Percentiles rank a stretch among this genome's conserved stretches.
These are phyloP conservation scores for Littorina saxatilis DNA, from an alignment of 1,140 invertebrate genomes.

Conservation along the genomic window DNA sequence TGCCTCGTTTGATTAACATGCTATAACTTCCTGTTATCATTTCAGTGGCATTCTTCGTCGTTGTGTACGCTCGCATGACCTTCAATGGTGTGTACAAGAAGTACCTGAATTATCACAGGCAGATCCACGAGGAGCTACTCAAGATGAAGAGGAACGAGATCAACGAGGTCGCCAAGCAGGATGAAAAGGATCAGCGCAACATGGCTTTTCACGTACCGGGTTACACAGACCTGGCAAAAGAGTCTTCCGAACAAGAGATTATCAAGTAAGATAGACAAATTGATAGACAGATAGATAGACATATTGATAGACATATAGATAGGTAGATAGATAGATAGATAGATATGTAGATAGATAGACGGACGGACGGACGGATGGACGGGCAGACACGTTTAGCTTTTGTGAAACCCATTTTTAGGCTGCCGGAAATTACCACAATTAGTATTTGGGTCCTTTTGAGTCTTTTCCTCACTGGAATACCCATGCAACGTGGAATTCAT, in stretches of 20 bases:
- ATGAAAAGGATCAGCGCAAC: constrained; percentile 48
- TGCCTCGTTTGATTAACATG: neutral
- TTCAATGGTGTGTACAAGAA: constrained; percentile 56
- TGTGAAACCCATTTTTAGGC: too few relatives aligned
- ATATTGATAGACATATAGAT: too few relatives aligned
- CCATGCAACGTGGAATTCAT: too few relatives aligned
- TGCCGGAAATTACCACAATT: too few relatives aligned
- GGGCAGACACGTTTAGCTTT: too few relatives aligned
- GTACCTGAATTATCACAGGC: constrained; percentile 59
- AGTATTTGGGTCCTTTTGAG: too few relatives aligned
- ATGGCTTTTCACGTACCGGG: constrained; percentile 48
- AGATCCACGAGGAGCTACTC: constrained; percentile 50
- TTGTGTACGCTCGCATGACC: constrained; percentile 57
- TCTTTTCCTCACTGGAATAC: too few relatives aligned
- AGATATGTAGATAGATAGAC: too few relatives aligned
- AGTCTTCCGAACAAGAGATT: neutral
- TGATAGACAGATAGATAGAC: too few relatives aligned
- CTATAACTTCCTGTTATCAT: neutral
- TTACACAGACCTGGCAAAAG: too few relatives aligned
- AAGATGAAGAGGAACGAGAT: constrained; percentile 49
- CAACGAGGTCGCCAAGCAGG: constrained; percentile 41
- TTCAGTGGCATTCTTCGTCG: constrained; percentile 58
- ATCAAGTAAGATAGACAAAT: neutral
- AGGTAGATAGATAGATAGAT: too few relatives aligned
- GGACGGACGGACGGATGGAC: too few relatives aligned